Conservation (phyloP, 2,888 invertebrate genomes). For the Liopterus haemorrhoidalis region DNA sequence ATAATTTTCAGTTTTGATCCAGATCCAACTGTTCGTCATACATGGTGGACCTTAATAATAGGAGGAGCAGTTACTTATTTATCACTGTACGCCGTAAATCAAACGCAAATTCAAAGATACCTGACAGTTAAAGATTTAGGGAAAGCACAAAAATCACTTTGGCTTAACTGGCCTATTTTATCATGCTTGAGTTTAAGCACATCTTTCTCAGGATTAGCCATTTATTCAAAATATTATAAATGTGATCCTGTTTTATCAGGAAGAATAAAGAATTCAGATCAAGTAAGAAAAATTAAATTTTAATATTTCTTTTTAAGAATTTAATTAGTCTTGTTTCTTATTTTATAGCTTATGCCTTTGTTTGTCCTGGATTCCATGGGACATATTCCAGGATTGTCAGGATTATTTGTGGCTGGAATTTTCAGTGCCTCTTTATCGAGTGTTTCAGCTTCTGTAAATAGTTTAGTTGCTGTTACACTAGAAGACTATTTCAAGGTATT, state of each 20-base stretch:
- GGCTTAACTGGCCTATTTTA: slow-evolving; percentile 77
- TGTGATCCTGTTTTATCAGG: slow-evolving; percentile 71
- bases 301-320: slow-evolving; percentile 9
- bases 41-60: slow-evolving; percentile 73
- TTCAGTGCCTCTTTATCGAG: slow-evolving; percentile 89
- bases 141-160: slow-evolving; percentile 65
- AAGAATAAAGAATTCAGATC: slow-evolving; percentile 62
- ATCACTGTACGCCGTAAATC: slow-evolving; percentile 81
- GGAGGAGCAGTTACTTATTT: slow-evolving; percentile 78
- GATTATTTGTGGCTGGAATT: slow-evolving; percentile 85
- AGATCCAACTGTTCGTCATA: slow-evolving; percentile 77
- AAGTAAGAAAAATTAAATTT: no score
- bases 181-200: slow-evolving; percentile 67
- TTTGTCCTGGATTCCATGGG: slow-evolving; percentile 73
- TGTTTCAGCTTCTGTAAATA: slow-evolving; percentile 85
- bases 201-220: slow-evolving; percentile 65
- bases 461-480: slow-evolving; percentile 82
- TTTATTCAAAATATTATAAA: slow-evolving; percentile 73
- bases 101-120: slow-evolving; percentile 73
- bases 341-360: slow-evolving; percentile 59
- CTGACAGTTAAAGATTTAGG: slow-evolving; percentile 65
- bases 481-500: slow-evolving; percentile 72
- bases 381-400: slow-evolving; percentile 70
- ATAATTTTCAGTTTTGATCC: slow-evolving; percentile 57
- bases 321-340: background rate